Evolutionary conservation across 2,797 vertebrate genomes (phyloP).

Genomic region (Hippoglossus hippoglossus): DNA sequence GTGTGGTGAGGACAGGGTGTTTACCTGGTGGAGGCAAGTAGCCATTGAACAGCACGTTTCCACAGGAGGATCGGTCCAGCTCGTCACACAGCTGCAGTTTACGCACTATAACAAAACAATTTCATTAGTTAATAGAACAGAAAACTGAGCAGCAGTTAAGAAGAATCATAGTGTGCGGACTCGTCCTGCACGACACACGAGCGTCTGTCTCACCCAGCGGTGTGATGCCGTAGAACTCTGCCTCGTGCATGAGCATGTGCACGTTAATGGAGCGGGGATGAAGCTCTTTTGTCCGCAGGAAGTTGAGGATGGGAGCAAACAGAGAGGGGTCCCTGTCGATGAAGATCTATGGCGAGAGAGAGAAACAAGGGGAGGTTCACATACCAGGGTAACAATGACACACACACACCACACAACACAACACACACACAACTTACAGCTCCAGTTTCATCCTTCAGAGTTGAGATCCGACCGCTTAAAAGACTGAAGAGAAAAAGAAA

Average conservation of each 20-base stretch:
- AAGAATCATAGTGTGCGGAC: too few species aligned
- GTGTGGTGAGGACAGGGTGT: background rate
- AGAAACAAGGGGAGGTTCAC: background rate
- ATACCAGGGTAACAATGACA: background rate
- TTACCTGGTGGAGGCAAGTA: constrained; percentile 92
- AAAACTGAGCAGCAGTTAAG: background rate
- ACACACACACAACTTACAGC: constrained; percentile 82
- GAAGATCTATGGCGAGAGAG: constrained; percentile 85
- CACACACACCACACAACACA: background rate
- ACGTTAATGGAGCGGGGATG: constrained; percentile 89
- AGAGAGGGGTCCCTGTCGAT: constrained; percentile 93
- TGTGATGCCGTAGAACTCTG: constrained; percentile 94
- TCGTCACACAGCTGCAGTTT: constrained; percentile 93
- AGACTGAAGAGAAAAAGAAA: constrained; percentile 78
- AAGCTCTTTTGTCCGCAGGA: constrained; percentile 93
- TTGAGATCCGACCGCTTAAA: constrained; percentile 92
- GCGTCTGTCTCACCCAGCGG: constrained; percentile 84
- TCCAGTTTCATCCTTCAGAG: constrained; percentile 92
- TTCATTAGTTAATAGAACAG: too few species aligned
- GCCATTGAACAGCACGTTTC: constrained; percentile 92
- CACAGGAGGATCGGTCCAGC: constrained; percentile 91
- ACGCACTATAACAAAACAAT: constrained; percentile 78
- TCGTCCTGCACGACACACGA: too few species aligned
- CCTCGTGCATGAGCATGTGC: constrained; percentile 91
- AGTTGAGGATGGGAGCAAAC: constrained; percentile 92